Conservation (phyloP, 1,140 invertebrate genomes). For the Drosophila quadrilineata region DNA sequence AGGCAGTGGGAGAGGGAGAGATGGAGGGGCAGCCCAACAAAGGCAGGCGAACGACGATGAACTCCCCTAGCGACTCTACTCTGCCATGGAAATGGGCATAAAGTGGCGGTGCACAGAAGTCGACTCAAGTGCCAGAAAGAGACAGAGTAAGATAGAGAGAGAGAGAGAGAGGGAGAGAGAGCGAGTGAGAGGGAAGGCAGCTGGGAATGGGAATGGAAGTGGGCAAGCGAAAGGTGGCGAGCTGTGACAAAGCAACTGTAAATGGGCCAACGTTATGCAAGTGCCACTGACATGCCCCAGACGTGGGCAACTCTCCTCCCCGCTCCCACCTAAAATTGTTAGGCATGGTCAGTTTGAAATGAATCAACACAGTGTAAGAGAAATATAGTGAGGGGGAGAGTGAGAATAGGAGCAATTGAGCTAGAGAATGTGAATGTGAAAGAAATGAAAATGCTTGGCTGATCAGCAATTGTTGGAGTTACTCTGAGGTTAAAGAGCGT, state of each 20-base stretch:
- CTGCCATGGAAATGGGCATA: constrained; percentile 25
- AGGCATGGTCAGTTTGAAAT: constrained; percentile 2
- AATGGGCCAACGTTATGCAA: constrained; percentile 41
- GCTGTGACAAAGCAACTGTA: constrained; percentile 44
- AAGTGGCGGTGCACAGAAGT: constrained; percentile 1
- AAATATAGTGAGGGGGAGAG: too few species aligned
- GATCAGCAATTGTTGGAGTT: neutral
- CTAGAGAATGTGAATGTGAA: neutral
- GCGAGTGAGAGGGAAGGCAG: too few species aligned
- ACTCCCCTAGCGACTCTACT: too few species aligned
- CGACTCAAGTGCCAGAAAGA: neutral
- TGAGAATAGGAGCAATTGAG: constrained; percentile 16
- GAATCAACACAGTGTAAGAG: neutral
- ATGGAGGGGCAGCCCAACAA: constrained; percentile 44
- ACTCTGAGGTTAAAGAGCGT: neutral
- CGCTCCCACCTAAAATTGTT: neutral
- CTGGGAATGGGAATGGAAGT: neutral
- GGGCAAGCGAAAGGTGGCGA: constrained; percentile 41
- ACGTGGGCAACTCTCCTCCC: too few species aligned
- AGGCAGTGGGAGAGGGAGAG: neutral
- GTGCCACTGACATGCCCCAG: too few species aligned
- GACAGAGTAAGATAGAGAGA: neutral
- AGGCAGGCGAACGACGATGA: too few species aligned
- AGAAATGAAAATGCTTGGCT: constrained; percentile 3
- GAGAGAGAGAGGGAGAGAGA: neutral